Evolutionary conservation across 2,888 invertebrate genomes (phyloP), one percentile per base, ranked within the genome.

Genomic region (Ophioninae sp.): DNA sequence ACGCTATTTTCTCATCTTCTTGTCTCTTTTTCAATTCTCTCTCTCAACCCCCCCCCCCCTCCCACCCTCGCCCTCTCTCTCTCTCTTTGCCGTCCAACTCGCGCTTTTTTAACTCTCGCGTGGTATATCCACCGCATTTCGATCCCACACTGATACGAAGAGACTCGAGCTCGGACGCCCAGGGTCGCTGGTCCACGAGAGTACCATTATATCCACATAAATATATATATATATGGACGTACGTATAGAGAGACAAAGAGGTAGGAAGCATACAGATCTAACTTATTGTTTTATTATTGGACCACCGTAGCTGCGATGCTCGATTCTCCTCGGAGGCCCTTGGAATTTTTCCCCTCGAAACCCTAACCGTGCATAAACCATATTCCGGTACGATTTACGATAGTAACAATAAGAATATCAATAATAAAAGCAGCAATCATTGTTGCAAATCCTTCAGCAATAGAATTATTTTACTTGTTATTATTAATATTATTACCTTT

Each of bases 251-350:
- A 78, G 70, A 62, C 56, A 78, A 64, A 44, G 64, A 37, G 56
- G 21, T 37, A 70, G 21, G 56, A 65, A 41, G 20, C 44, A 81
- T 75, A 67, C 69, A 67, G 70, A 80, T 61, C 70, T 86, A 89
- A 90, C 90, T 91, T 91, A 91, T 91, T 90, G 90, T 91, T 90
- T 90, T 91, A 91, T 92, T 91, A 91, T 91, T 90, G 90, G 92
- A 92, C 92, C 92, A 92, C 92, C 92, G 20, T 91, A 89, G 88
- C 89, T 56, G 44, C 44, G 88, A 67, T 57, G 20, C 75, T 79
- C 78, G 76, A 82, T 82, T 82, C 79, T 79, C 81, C 76, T 76
- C 68, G 68, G 75, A 79, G 37, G 37, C 39, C 73, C 23, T 23
- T 59, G 77, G 56, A 74, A 68, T 78, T 65, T 67, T 61, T 70